These are phyloP conservation scores for Shargacucullia verbasci DNA, from an alignment of 2,888 invertebrate species.

Conservation along the genomic window DNA sequence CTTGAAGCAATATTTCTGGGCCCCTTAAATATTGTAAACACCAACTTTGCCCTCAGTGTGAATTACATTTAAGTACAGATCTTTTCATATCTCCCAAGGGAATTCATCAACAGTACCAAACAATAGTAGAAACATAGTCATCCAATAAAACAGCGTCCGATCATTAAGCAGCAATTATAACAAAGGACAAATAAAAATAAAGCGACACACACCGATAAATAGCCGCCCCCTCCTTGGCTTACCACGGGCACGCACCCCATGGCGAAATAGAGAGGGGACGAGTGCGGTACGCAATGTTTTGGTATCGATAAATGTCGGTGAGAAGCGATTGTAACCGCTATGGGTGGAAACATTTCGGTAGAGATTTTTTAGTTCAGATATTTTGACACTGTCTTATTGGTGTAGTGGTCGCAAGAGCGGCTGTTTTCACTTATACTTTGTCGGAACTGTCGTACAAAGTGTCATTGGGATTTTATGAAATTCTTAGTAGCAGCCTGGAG, in stretches of 20 bases:
- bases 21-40: too few species aligned
- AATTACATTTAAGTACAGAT: too few species aligned
- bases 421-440: too few species aligned
- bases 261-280: conserved; percentile 69
- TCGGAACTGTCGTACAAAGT: too few species aligned
- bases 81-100: too few species aligned
- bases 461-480: too few species aligned
- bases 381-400: too few species aligned
- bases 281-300: conserved; percentile 10
- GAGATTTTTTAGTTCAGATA: too few species aligned
- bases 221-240: conserved; percentile 72
- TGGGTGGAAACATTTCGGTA: neutral
- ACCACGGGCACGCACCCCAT: conserved; percentile 72
- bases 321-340: conserved; percentile 60
- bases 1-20: too few species aligned
- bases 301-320: conserved; percentile 66
- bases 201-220: conserved; percentile 80
- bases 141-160: conserved; percentile 55
- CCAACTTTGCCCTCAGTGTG: too few species aligned
- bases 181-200: conserved; percentile 82
- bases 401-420: too few species aligned
- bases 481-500: too few species aligned
- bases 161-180: conserved; percentile 83
- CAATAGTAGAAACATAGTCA: conserved; percentile 15
- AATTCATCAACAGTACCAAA: neutral